These are phyloP conservation scores for Toxotes chatareus DNA, from an alignment of 2,113 vertebrate species.

Conservation along the genomic window DNA sequence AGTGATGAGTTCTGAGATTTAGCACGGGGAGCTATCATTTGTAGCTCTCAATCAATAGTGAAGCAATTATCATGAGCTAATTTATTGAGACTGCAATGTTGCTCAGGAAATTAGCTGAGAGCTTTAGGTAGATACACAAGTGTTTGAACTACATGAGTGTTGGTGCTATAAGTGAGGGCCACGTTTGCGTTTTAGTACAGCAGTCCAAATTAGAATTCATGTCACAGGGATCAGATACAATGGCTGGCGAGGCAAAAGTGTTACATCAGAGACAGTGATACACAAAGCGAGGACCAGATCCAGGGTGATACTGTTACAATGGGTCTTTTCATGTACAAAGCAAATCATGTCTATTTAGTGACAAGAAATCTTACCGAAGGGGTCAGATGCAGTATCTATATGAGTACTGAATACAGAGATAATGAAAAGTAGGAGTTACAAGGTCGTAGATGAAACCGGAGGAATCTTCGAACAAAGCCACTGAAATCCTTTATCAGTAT, in stretches of 20 bases:
- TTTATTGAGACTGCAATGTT: conserved; percentile 26
- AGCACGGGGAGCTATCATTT: background rate
- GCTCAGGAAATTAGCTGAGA: background rate
- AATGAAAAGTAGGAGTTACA: background rate
- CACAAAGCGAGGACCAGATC: background rate
- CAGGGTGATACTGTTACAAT: background rate
- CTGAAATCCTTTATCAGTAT: background rate
- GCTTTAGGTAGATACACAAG: background rate
- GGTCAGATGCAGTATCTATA: conserved; percentile 7
- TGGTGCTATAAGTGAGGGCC: background rate
- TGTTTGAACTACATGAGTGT: background rate
- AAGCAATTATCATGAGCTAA: conserved; percentile 12
- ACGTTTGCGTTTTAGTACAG: background rate
- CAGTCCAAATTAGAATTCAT: background rate
- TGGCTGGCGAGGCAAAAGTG: too few species aligned
- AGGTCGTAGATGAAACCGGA: background rate
- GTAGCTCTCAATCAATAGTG: conserved; percentile 8
- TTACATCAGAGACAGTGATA: background rate
- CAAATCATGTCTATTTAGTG: conserved; percentile 4
- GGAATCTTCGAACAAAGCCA: background rate
- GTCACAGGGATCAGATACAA: background rate
- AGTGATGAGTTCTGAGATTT: conserved; percentile 7
- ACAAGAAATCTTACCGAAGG: background rate
- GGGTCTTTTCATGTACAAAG: conserved; percentile 19
- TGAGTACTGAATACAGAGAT: background rate